A percentile compares a stretch with the other conserved stretches of the same genome.
Conservation (phyloP, 2,113 vertebrate species). For the Neodon shergylaensis region DNA sequence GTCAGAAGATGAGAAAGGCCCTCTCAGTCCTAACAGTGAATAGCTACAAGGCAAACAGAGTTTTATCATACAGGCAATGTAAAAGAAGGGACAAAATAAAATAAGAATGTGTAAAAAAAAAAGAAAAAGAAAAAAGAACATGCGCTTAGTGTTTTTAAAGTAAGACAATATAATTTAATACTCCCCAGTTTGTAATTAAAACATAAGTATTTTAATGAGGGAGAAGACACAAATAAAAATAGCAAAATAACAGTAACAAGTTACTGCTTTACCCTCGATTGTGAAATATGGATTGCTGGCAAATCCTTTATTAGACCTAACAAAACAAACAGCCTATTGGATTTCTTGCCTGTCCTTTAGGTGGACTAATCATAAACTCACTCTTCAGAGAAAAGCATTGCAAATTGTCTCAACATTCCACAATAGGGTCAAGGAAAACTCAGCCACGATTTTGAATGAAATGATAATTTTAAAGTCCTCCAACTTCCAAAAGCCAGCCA, state of each 20-base stretch:
- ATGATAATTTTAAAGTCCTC: not conserved
- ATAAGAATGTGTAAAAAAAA: not conserved
- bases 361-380: not conserved
- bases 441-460: not conserved
- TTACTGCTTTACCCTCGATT: not conserved
- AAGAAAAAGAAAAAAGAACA: not conserved
- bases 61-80: not conserved
- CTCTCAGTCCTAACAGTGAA: not conserved
- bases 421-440: not conserved
- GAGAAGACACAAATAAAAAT: not conserved
- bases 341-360: not conserved
- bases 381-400: not conserved
- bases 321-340: not conserved
- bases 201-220: not conserved
- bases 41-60: not conserved
- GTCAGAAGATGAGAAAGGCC: not conserved
- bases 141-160: not conserved
- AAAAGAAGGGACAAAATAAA: not conserved
- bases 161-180: not conserved
- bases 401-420: not conserved
- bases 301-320: not conserved
- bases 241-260: not conserved
- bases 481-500: too few species aligned
- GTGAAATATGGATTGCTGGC: not conserved
- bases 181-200: not conserved